phyloP scores from a whole-genome alignment of 2,113 vertebrate species.

The Paramisgurnus dabryanus region DNA sequence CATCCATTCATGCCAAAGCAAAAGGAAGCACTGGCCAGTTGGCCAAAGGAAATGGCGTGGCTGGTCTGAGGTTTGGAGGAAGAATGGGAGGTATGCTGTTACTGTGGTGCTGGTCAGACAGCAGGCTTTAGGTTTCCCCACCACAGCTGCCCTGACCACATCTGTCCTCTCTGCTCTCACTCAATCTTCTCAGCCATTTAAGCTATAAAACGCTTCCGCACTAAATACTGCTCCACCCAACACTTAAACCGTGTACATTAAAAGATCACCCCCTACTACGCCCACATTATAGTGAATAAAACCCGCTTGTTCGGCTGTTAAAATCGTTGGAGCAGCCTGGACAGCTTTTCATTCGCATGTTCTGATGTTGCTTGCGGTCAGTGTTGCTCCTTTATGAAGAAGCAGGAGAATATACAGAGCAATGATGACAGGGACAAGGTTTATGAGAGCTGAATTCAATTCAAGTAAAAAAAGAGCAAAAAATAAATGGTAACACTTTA shows the following conservation, averaged over 20 bases:
- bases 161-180: slow-evolving; percentile 57
- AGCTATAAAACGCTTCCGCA: slow-evolving; percentile 75
- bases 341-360: slow-evolving; percentile 54
- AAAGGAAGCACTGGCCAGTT: slow-evolving; percentile 42
- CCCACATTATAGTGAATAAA: slow-evolving; percentile 60
- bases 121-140: slow-evolving; percentile 70
- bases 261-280: slow-evolving; percentile 64
- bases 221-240: slow-evolving; percentile 75
- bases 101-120: slow-evolving; percentile 71
- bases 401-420: slow-evolving; percentile 10
- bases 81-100: slow-evolving; percentile 79
- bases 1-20: slow-evolving; percentile 48
- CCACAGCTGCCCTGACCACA: slow-evolving; percentile 67
- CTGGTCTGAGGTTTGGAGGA: slow-evolving; percentile 75
- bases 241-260: slow-evolving; percentile 74
- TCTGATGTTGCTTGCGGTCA: slow-evolving; percentile 56
- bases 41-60: slow-evolving; percentile 73
- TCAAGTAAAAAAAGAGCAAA: neutral
- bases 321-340: slow-evolving; percentile 48
- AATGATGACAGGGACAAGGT: slow-evolving; percentile 31
- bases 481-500: neutral
- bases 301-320: slow-evolving; percentile 48
- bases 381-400: slow-evolving; percentile 44
- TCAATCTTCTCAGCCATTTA: slow-evolving; percentile 69
- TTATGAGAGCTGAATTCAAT: neutral